A percentile compares a stretch with the other conserved stretches of the same genome.
Evolutionary conservation across 2,113 vertebrate genomes (phyloP).

Genomic region (Calcarius ornatus): DNA sequence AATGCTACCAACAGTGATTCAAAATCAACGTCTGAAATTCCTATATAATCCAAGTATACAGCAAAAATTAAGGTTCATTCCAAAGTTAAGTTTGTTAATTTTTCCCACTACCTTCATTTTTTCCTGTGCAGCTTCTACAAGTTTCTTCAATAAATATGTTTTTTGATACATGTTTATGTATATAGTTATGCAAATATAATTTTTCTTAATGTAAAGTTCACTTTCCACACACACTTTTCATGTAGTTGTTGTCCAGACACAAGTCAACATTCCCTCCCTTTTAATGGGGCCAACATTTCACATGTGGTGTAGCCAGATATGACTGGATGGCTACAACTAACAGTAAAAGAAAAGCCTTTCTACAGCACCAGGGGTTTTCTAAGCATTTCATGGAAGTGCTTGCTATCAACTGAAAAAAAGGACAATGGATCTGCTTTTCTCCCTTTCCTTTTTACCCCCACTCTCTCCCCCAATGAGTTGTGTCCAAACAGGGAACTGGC

Average conservation of each 20-base stretch:
- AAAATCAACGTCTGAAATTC: background rate
- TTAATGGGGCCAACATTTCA: background rate
- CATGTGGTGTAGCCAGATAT: background rate
- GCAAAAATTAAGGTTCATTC: background rate
- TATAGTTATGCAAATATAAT: background rate
- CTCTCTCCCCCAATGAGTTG: rapidly evolving
- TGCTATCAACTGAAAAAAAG: background rate
- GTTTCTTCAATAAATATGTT: background rate
- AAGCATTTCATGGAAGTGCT: background rate
- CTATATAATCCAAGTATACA: background rate
- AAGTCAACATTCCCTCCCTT: background rate
- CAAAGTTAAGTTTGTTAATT: background rate
- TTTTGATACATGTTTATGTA: background rate
- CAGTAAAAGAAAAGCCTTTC: background rate
- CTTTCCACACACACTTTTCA: background rate
- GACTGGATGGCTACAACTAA: background rate
- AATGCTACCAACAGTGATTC: slow-evolving; percentile 52
- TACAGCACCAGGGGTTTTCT: background rate
- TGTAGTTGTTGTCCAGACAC: rapidly evolving
- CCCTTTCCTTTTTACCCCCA: background rate
- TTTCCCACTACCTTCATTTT: background rate
- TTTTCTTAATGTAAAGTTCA: background rate
- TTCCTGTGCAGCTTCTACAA: background rate
- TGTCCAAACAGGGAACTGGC: background rate
- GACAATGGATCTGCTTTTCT: background rate